phyloP scores from a whole-genome alignment of 2,113 vertebrate species.

The Sclerurus mexicanus region DNA sequence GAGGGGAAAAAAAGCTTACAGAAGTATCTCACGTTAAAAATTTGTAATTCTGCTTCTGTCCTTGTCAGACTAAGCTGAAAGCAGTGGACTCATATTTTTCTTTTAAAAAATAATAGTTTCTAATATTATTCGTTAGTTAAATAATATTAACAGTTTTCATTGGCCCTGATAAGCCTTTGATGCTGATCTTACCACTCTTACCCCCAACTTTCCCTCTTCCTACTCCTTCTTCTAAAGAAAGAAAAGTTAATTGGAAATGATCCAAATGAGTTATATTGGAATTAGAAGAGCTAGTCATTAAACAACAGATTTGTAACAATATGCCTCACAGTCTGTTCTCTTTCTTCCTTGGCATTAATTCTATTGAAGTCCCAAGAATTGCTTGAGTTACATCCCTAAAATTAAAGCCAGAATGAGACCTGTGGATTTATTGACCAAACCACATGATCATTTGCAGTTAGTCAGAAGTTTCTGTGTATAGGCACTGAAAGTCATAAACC shows the following conservation, averaged over 20 bases:
- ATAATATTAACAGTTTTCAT: background rate
- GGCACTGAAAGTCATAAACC: background rate
- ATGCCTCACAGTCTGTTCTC: background rate
- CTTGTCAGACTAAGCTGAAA: background rate
- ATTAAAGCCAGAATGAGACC: constrained; percentile 7
- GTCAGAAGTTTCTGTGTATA: background rate
- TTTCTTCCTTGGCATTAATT: background rate
- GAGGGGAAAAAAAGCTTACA: accelerated
- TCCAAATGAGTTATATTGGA: background rate
- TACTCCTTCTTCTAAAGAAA: background rate
- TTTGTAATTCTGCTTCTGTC: background rate
- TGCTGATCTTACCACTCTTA: background rate
- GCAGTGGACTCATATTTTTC: accelerated
- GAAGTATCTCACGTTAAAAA: background rate
- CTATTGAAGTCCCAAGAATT: background rate
- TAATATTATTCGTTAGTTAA: background rate
- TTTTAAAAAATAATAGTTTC: background rate
- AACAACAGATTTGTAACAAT: background rate
- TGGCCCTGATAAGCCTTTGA: background rate
- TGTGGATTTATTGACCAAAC: background rate
- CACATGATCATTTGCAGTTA: background rate
- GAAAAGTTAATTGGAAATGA: background rate
- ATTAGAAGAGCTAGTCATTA: background rate
- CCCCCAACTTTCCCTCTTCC: background rate
- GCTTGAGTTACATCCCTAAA: background rate